A percentile compares a stretch with the other conserved stretches of the same genome.
These are phyloP conservation scores for Chrosomus eos DNA, from an alignment of 2,797 vertebrate species.

Conservation along the genomic window DNA sequence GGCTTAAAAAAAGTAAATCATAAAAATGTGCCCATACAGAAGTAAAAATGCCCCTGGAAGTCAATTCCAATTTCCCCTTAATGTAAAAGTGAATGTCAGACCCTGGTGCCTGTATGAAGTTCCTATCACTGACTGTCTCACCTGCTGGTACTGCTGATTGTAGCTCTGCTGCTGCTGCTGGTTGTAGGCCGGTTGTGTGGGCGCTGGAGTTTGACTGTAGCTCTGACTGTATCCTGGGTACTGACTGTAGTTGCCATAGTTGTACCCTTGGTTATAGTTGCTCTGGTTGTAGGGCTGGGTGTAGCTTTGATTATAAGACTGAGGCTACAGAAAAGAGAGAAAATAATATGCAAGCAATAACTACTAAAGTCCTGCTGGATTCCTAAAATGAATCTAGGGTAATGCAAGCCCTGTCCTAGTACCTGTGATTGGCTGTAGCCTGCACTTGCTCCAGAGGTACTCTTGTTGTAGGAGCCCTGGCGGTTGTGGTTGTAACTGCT, in stretches of 20 bases:
- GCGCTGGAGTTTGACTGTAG: slow-evolving; percentile 74
- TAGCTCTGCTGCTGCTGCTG: slow-evolving; percentile 82
- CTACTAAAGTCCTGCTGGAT: not conserved
- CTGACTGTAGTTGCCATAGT: slow-evolving; percentile 85
- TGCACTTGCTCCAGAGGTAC: slow-evolving; percentile 47
- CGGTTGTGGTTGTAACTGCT: slow-evolving; percentile 77
- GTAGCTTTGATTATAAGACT: slow-evolving; percentile 77
- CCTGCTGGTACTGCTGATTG: slow-evolving; percentile 92
- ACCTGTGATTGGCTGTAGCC: slow-evolving; percentile 75
- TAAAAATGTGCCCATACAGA: not conserved
- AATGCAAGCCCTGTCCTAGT: not conserved
- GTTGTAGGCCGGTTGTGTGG: slow-evolving; percentile 75
- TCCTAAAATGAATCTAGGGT: not conserved
- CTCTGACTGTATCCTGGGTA: slow-evolving; percentile 80
- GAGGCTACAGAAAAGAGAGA: slow-evolving; percentile 47
- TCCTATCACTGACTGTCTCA: slow-evolving; percentile 58
- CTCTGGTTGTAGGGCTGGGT: slow-evolving; percentile 81
- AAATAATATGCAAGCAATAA: not conserved
- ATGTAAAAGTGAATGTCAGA: not conserved
- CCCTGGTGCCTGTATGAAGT: not conserved
- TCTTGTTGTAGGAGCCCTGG: slow-evolving; percentile 76
- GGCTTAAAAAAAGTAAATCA: no score
- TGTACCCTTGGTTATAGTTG: slow-evolving; percentile 85
- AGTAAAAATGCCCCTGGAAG: not conserved
- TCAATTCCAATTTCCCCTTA: not conserved